phyloP scores from a whole-genome alignment of 2,113 vertebrate genomes.

The Athene noctua region DNA sequence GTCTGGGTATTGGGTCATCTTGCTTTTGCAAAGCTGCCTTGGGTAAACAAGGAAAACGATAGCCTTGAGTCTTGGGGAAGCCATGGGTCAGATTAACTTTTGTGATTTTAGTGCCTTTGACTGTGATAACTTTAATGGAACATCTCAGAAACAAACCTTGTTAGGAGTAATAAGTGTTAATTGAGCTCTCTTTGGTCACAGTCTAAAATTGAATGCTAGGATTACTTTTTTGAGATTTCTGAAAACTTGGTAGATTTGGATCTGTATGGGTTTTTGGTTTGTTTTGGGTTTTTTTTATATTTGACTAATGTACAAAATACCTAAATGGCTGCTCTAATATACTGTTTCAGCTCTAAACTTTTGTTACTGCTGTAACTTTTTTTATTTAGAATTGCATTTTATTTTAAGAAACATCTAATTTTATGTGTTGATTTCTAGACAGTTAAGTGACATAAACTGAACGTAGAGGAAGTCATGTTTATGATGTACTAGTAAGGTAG shows the following conservation, averaged over 20 bases:
- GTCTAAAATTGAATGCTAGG: neutral
- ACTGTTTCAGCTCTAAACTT: neutral
- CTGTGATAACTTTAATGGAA: neutral
- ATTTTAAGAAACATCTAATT: neutral
- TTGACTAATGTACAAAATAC: neutral
- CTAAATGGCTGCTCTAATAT: neutral
- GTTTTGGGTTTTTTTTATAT: neutral
- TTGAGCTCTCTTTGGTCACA: neutral
- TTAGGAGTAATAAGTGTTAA: neutral
- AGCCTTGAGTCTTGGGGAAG: neutral
- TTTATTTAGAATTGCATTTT: neutral
- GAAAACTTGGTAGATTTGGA: neutral
- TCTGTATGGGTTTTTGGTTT: neutral
- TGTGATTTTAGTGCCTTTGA: neutral
- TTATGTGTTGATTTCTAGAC: neutral
- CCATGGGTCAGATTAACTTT: neutral
- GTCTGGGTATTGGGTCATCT: neutral
- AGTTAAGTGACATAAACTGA: neutral
- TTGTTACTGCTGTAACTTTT: neutral
- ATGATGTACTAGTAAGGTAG: neutral
- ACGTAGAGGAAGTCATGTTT: neutral
- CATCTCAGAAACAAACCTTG: neutral
- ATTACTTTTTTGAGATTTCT: neutral
- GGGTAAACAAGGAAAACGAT: neutral
- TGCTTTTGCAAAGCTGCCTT: neutral